Evolutionary conservation across 2,888 invertebrate genomes (phyloP).

Genomic region (Herminia tarsipennalis): DNA sequence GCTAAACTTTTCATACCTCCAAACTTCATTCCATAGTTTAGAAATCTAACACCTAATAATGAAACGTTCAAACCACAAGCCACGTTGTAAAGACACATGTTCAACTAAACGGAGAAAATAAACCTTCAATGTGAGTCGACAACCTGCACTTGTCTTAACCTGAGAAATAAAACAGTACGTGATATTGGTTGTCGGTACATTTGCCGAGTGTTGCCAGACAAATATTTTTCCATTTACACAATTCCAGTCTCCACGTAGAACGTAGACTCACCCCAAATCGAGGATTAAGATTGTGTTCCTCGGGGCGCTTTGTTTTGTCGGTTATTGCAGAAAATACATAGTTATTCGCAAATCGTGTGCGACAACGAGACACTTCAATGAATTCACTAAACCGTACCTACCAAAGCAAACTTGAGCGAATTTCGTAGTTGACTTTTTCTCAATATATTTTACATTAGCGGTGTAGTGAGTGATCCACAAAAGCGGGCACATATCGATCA

Average conservation of each 20-base stretch:
- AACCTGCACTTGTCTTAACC: constrained; percentile 62
- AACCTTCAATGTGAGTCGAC: constrained; percentile 42
- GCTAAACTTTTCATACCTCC: too few relatives aligned
- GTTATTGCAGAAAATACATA: constrained; percentile 46
- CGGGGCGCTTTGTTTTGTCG: constrained; percentile 55
- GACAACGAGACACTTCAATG: constrained; percentile 13
- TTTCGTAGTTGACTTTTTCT: background rate
- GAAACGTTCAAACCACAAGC: constrained; percentile 33
- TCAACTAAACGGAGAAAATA: constrained; percentile 43
- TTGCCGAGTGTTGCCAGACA: constrained; percentile 66
- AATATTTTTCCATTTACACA: constrained; percentile 81
- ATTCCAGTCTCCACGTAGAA: constrained; percentile 73
- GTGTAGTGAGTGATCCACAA: constrained; percentile 39
- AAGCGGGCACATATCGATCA: constrained; percentile 68
- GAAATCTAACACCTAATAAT: too few relatives aligned
- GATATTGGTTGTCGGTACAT: constrained; percentile 46
- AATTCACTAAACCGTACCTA: constrained; percentile 18
- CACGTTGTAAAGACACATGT: constrained; percentile 50
- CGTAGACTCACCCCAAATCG: constrained; percentile 64
- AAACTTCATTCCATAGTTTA: too few relatives aligned
- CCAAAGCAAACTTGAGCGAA: background rate
- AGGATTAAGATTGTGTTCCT: constrained; percentile 71
- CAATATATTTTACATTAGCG: constrained; percentile 44
- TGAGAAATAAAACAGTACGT: constrained; percentile 67
- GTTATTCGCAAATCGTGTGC: constrained; percentile 39